Base-by-base conservation (phyloP, 2,888 invertebrate species). In the Parapristionchus giblindavisi region DNA sequence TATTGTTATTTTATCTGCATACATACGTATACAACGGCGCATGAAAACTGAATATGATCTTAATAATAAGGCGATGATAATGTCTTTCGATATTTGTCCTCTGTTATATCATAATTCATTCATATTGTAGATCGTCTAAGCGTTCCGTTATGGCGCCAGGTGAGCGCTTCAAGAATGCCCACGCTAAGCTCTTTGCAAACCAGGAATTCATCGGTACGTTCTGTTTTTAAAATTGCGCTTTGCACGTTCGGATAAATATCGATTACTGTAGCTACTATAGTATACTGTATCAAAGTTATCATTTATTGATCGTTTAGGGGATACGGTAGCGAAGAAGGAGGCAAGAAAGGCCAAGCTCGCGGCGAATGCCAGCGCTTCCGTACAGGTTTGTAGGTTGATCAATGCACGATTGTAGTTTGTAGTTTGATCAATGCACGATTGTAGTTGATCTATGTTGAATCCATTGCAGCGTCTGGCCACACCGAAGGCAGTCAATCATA, bases 131-230 rank as follows among this genome's bases (percentile, higher is more conserved):
- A n/a, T n/a, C n/a, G n/a, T n/a, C n/a, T n/a, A n/a, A n/a, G n/a
- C n/a, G n/a, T n/a, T n/a, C n/a, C n/a, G n/a, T n/a, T n/a, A 4
- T 65, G 43, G 14, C 43, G 63, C 63, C 63, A 8, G 63, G 63
- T 43, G 40, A 21, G 43, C 63, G 63, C 24, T 65, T 65, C 63
- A 36, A 17, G 24, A 17, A 27, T 29, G 43, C 40, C 24, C 63
- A 65, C 29, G 43, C 40, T 4, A 5, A 17, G 43, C 24, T 65
- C 4, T 65, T 65, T 36, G 63, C 17, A 2, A 24, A n/a, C 17
- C 63, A 65, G 63, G 63, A 65, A 32, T 65, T 24, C 24, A 65
- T 65, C 29, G 63, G 63, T 65, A 24, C 34, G 63, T n/a, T n/a
- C n/a, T n/a, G n/a, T n/a, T n/a, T n/a, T n/a, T n/a, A n/a, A n/a